Evolutionary conservation across 2,797 vertebrate genomes (phyloP), one percentile per base, ranked within the genome.

Genomic region (Nannoperca australis): DNA sequence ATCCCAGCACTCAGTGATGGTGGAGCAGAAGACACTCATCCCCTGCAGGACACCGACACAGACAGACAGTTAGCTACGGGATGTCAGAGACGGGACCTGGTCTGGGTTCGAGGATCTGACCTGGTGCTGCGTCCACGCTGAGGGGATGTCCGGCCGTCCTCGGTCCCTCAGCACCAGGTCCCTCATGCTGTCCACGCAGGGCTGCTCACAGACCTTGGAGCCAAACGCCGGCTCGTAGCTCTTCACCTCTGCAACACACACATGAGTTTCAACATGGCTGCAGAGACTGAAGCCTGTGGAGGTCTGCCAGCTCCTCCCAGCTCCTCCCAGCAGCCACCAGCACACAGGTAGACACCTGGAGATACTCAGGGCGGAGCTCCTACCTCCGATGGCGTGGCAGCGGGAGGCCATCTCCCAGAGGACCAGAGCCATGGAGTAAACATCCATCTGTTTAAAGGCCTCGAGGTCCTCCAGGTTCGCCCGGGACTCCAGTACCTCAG

Each of bases 401-500:
- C 97, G 95, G 49, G 97, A 97, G 4, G 94, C 95, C 95, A 97
- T 96, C 85, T 98, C 97, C 97, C 97, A 98, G 50, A 97, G 87
- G 59, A 97, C 96, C 2, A 98, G 93, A 56, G 97, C 94, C 96
- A 97, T 96, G 77, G 97, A 98, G 86, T 98, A 98, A 44, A 98
- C 96, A 3, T 98, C 97, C 95, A 97, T 97, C 91, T 97, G 97
- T 89, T 97, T 97, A 76, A 98, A 98, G 50, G 97, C 96, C 85
- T 97, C 97, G 18, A 97, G 92, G 85, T 98, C 97, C 84, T 97
- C 96, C 75, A 98, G 95, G 90, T 98, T 98, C 70, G 97, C 96
- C 72, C 97, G 92, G 70, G 97, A 97, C 88, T 97, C 97, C 20
- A 98, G 91, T 8, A 97, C 96, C 81, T 98, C 97, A 0, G 97